phyloP scores from a whole-genome alignment of 2,888 invertebrate genomes.

The Notodonta dromedarius region DNA sequence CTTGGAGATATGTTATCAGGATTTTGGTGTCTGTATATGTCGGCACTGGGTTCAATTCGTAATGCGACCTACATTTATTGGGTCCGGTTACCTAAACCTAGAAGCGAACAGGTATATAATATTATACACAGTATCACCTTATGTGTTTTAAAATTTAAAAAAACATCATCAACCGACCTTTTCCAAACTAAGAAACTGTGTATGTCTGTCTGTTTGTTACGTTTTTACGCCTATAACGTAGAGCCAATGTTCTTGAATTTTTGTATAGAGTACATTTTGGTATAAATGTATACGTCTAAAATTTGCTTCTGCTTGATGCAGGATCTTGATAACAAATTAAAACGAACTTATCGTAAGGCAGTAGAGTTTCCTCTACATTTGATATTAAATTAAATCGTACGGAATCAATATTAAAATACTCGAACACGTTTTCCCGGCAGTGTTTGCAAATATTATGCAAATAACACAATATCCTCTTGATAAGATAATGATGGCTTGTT shows the following conservation, averaged over 20 bases:
- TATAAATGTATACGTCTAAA: too few relatives aligned
- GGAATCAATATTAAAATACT: slow-evolving; percentile 6
- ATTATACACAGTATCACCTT: not conserved
- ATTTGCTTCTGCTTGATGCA: not conserved
- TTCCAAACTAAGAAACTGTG: too few relatives aligned
- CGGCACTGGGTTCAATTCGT: slow-evolving; percentile 18
- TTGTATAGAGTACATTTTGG: too few relatives aligned
- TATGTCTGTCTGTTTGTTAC: too few relatives aligned
- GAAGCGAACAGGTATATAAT: not conserved
- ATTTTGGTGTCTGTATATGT: slow-evolving; percentile 27
- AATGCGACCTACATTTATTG: slow-evolving; percentile 6
- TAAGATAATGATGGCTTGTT: slow-evolving; percentile 2
- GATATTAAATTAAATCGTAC: slow-evolving; percentile 4
- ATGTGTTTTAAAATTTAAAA: too few relatives aligned
- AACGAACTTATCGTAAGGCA: too few relatives aligned
- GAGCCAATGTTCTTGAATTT: too few relatives aligned
- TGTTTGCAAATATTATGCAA: slow-evolving; percentile 11
- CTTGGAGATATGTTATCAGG: slow-evolving; percentile 60
- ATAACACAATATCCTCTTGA: not conserved
- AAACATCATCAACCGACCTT: too few relatives aligned
- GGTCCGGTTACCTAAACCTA: not conserved
- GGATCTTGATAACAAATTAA: not conserved
- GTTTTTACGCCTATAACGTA: too few relatives aligned
- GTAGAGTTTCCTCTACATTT: too few relatives aligned
- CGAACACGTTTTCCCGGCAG: slow-evolving; percentile 5